phyloP scores from a whole-genome alignment of 2,113 vertebrate genomes.

The Benitochromis conjunctus region DNA sequence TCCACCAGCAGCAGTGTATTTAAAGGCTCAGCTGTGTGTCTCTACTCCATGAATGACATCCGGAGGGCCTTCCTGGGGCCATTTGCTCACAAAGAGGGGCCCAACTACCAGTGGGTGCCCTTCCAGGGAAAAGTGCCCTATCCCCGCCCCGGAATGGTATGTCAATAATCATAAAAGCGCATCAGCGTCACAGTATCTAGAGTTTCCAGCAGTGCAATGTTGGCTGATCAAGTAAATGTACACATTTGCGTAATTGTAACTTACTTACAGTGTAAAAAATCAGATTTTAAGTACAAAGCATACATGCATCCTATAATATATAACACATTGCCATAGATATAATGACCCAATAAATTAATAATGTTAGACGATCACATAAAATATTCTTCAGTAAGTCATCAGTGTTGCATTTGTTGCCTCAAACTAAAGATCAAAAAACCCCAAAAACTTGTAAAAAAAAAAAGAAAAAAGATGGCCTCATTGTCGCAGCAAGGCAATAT shows the following conservation, averaged over 20 bases:
- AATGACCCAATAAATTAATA: neutral
- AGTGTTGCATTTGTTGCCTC: neutral
- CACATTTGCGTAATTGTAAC: neutral
- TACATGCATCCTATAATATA: neutral
- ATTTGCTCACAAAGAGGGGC: slow-evolving; percentile 97
- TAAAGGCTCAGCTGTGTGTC: slow-evolving; percentile 90
- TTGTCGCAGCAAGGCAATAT: neutral
- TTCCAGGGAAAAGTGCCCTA: slow-evolving; percentile 96
- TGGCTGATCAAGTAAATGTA: neutral
- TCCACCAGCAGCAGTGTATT: slow-evolving; percentile 83
- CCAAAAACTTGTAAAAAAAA: accelerated
- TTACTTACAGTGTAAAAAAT: neutral
- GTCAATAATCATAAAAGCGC: slow-evolving; percentile 19
- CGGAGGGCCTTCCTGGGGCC: slow-evolving; percentile 95
- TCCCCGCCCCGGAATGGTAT: slow-evolving; percentile 94
- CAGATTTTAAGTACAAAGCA: neutral
- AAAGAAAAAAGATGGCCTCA: too few relatives aligned
- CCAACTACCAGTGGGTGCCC: slow-evolving; percentile 94
- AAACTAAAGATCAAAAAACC: neutral
- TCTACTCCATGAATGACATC: slow-evolving; percentile 96
- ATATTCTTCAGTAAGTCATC: neutral
- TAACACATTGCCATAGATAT: neutral
- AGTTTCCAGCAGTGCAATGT: neutral
- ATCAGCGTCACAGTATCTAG: neutral
- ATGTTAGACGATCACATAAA: neutral